phyloP scores from a whole-genome alignment of 2,888 invertebrate species.

The Macrophya alboannulata region DNA sequence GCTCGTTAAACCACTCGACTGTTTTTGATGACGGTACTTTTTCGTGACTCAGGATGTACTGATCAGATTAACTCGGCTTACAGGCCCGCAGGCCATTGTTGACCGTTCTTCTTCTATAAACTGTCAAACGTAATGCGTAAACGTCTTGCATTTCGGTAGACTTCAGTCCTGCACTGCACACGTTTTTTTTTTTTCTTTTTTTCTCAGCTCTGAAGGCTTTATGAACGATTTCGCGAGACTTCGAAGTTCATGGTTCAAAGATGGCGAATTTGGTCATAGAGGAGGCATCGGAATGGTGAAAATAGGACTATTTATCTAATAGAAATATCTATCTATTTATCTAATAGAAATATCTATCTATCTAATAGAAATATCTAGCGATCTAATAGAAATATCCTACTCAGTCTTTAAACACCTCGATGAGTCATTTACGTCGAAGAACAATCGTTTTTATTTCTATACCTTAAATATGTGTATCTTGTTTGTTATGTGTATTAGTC shows the following conservation, averaged over 20 bases:
- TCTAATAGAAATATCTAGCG: no score
- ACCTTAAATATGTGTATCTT: not conserved
- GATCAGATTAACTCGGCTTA: constrained; percentile 35
- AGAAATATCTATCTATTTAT: no score
- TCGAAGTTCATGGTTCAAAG: not conserved
- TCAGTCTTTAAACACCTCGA: not conserved
- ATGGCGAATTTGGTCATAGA: not conserved
- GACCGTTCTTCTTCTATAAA: constrained; percentile 20
- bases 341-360: no score
- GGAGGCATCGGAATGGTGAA: not conserved
- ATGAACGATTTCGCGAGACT: not conserved
- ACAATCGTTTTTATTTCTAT: not conserved
- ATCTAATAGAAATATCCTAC: not conserved
- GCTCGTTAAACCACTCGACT: constrained; percentile 40
- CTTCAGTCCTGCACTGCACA: no score
- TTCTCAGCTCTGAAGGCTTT: no score
- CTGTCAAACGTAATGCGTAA: not conserved
- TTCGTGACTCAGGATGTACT: constrained; percentile 47
- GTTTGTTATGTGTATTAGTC: constrained; percentile 11
- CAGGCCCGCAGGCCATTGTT: not conserved
- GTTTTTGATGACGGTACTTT: constrained; percentile 39
- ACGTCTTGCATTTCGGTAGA: not conserved
- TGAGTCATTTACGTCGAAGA: not conserved
- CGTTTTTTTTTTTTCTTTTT: no score
- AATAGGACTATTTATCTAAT: no score